Evolutionary conservation across 1,140 invertebrate genomes (phyloP).

Genomic region (Drosophila ogumai): DNA sequence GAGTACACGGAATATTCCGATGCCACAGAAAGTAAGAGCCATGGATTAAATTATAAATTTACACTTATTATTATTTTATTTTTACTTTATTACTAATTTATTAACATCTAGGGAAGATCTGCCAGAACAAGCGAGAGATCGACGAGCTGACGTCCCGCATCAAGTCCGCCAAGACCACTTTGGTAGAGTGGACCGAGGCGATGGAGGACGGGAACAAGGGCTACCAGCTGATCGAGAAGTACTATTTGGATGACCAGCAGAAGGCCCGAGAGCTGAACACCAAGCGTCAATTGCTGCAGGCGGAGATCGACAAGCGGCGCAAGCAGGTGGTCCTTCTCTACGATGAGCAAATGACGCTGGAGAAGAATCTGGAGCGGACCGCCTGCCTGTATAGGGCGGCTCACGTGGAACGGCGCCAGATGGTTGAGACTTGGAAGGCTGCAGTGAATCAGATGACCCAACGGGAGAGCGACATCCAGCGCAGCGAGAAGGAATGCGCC

Average conservation of each 20-base stretch:
- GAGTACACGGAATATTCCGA: slow-evolving; percentile 63
- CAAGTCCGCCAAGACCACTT: slow-evolving; percentile 86
- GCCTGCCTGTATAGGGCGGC: slow-evolving; percentile 75
- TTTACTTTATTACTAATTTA: background rate
- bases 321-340: slow-evolving; percentile 62
- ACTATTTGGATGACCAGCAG: slow-evolving; percentile 87
- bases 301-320: slow-evolving; percentile 72
- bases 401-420: slow-evolving; percentile 73
- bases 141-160: slow-evolving; percentile 86
- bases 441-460: slow-evolving; percentile 82
- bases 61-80: too few relatives aligned
- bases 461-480: slow-evolving; percentile 70
- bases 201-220: slow-evolving; percentile 87
- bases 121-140: slow-evolving; percentile 85
- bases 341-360: slow-evolving; percentile 79
- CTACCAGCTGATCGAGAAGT: slow-evolving; percentile 87
- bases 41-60: background rate
- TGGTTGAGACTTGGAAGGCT: slow-evolving; percentile 83
- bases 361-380: slow-evolving; percentile 78
- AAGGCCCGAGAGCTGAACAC: slow-evolving; percentile 86
- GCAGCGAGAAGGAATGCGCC: slow-evolving; percentile 51
- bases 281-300: slow-evolving; percentile 82
- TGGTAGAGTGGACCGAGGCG: slow-evolving; percentile 87
- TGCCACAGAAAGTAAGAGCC: slow-evolving; percentile 50
- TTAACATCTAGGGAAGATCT: slow-evolving; percentile 55